These are phyloP conservation scores for Eucidaris tribuloides DNA, from an alignment of 35 echinoderm and acorn worm species.

Conservation along the genomic window DNA sequence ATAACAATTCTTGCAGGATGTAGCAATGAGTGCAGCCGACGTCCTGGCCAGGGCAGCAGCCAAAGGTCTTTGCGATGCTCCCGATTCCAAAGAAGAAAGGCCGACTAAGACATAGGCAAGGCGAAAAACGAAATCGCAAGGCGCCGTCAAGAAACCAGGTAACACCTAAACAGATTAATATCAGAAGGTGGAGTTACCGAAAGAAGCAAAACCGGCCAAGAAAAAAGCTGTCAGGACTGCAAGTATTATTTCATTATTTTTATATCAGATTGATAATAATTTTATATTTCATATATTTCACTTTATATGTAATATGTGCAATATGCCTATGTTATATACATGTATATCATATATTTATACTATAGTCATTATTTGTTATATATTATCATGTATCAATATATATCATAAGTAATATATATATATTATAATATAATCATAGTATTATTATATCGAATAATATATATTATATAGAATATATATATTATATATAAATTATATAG, in stretches of 20 bases:
- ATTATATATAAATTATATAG: too few relatives aligned
- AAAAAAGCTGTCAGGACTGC: conserved; percentile 62
- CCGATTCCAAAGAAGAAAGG: conserved; percentile 31
- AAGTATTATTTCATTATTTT: background rate
- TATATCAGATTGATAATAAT: background rate
- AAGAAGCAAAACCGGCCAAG: background rate
- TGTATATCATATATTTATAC: background rate
- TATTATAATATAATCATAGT: too few relatives aligned
- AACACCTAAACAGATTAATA: background rate
- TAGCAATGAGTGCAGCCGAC: conserved; percentile 91
- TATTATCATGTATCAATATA: too few relatives aligned
- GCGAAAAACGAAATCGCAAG: conserved; percentile 30
- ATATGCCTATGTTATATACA: background rate
- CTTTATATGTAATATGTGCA: background rate
- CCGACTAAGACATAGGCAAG: background rate
- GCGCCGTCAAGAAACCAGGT: conserved; percentile 29
- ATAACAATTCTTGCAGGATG: conserved; percentile 61
- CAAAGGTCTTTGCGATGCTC: conserved; percentile 83
- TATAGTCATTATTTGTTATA: too few relatives aligned
- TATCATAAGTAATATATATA: too few relatives aligned
- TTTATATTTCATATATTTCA: background rate
- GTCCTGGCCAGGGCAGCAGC: conserved; percentile 91
- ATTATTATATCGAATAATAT: too few relatives aligned
- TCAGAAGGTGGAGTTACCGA: conserved; percentile 20
- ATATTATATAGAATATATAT: too few relatives aligned